phyloP scores from a whole-genome alignment of 2,113 vertebrate genomes.

The Trematomus loennbergii region DNA sequence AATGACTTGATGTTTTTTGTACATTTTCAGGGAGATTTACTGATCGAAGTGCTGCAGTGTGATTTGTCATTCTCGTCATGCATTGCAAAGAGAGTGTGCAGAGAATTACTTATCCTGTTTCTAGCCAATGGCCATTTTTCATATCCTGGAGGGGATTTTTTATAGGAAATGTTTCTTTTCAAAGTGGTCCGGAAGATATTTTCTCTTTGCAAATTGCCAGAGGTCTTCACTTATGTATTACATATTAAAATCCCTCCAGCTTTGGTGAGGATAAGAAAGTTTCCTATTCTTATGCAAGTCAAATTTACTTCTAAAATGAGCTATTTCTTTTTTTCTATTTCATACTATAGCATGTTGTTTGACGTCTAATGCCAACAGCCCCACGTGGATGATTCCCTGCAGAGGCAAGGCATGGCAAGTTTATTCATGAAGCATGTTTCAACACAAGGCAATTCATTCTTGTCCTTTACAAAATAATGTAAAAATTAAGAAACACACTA shows the following conservation, averaged over 20 bases:
- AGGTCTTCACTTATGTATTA: constrained; percentile 19
- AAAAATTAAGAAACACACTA: no score
- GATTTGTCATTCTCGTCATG: constrained; percentile 33
- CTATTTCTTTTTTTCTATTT: constrained; percentile 18
- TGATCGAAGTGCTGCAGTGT: constrained; percentile 8
- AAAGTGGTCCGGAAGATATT: constrained; percentile 44
- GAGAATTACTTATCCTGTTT: constrained; percentile 32
- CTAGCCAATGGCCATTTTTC: constrained; percentile 27
- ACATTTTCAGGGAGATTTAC: constrained; percentile 11
- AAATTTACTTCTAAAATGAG: constrained; percentile 31
- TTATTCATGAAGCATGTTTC: no score
- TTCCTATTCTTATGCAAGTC: constrained; percentile 12
- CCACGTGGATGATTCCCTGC: not conserved
- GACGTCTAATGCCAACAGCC: not conserved
- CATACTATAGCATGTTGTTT: not conserved
- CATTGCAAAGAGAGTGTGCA: constrained; percentile 1
- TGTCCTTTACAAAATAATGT: no score
- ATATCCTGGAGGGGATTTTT: constrained; percentile 57
- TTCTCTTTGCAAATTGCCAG: constrained; percentile 35
- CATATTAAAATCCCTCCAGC: constrained; percentile 21
- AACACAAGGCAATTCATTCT: no score
- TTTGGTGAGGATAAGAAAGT: constrained; percentile 6
- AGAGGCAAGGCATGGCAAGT: no score
- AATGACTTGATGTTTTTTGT: constrained; percentile 12
- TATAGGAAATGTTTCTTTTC: constrained; percentile 54